Conservation (phyloP, 1,140 invertebrate genomes). For the Drosophila santomea region DNA sequence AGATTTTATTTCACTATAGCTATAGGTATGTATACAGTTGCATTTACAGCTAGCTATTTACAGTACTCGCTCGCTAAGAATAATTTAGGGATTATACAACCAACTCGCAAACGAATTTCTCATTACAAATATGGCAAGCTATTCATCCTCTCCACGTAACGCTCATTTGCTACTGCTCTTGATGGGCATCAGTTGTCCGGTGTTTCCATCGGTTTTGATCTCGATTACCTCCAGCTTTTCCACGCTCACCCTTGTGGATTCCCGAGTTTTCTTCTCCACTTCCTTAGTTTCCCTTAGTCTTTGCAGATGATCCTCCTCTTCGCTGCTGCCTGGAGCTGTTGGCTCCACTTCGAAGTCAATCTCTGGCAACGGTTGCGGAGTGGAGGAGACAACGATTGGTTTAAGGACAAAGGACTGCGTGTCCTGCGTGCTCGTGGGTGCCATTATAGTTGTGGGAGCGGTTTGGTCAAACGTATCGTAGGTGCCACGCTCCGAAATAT, state of each 20-base stretch:
- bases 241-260: slow-evolving; percentile 72
- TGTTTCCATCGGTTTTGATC: slow-evolving; percentile 78
- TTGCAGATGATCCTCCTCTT: slow-evolving; percentile 59
- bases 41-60: slow-evolving; percentile 73
- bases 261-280: slow-evolving; percentile 39
- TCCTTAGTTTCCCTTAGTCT: slow-evolving; percentile 62
- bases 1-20: slow-evolving; percentile 62
- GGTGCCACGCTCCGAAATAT: slow-evolving; percentile 73
- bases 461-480: slow-evolving; percentile 65
- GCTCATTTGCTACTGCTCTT: slow-evolving; percentile 38
- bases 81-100: slow-evolving; percentile 63
- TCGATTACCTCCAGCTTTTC: slow-evolving; percentile 84
- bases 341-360: slow-evolving; percentile 45
- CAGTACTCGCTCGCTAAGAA: slow-evolving; percentile 76
- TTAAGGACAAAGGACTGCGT: slow-evolving; percentile 50
- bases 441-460: slow-evolving; percentile 58
- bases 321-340: slow-evolving; percentile 25
- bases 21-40: slow-evolving; percentile 62
- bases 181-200: slow-evolving; percentile 78
- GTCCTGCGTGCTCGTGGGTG: slow-evolving; percentile 40
- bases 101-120: slow-evolving; percentile 52
- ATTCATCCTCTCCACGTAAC: slow-evolving; percentile 8
- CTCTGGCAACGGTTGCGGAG: slow-evolving; percentile 56
- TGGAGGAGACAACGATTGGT: slow-evolving; percentile 71
- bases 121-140: slow-evolving; percentile 82